Evolutionary conservation across 2,113 vertebrate species (phyloP), one percentile per base, ranked within the genome.

Genomic region (Atlantisia rogersi): DNA sequence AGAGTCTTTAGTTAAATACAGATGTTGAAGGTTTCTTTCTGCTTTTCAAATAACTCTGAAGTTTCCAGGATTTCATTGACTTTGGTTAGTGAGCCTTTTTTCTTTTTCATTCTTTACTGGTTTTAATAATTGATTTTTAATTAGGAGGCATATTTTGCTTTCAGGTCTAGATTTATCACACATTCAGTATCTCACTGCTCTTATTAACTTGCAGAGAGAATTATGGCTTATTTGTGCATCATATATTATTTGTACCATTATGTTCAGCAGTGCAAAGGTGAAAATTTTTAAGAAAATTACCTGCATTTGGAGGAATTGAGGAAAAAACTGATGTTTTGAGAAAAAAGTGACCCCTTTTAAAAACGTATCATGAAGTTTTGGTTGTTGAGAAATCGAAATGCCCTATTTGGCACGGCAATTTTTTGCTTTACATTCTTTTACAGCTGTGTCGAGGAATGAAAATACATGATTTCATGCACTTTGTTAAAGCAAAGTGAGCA

Each of bases 41-140:
- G 86, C 79, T 87, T 94, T 94, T 95, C 70, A 92, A 71, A 71
- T 95, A 95, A 82, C 81, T 95, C 68, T 68, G 79, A 94, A 88
- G 62, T 89, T 86, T 86, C 81, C 70, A 82, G 52, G 85, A 95
- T 94, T 95, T 96, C 81, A 68, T 90, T 86, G 91, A 95, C 37
- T 95, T 73, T 79, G 80, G 82, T 64, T 86, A 90, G 94, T 16
- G 92, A 83, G 44, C 22, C 70, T 92, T 95, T 95, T 95, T 87
- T 78, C 80, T 92, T 89, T 86, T 58, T 76, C 64, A 53, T 95
- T 90, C 80, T 79, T 89, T 89, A 82, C 74, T 92, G 75, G 2
- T 89, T 95, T 96, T 94, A 96, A 94, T 96, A 96, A 96, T 96
- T 97, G 80, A 96, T 96, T 93, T 97, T 97, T 97, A 95, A 96